Conservation (phyloP, 1,140 invertebrate genomes). For the Papilio xuthus region DNA sequence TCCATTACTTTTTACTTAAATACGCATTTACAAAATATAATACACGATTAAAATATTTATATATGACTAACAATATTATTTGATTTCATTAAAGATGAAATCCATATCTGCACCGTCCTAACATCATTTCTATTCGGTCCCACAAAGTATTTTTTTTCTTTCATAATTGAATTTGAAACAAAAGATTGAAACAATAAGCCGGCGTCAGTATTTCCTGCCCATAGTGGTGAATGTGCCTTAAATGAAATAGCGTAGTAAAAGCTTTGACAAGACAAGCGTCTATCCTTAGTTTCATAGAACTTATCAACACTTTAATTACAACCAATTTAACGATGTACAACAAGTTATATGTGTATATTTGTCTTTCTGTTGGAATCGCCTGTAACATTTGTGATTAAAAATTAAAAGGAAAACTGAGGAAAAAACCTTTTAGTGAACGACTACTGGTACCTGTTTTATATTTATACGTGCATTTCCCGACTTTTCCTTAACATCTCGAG, state of each 20-base stretch:
- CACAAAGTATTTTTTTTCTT: background rate
- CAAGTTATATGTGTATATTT: background rate
- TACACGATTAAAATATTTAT: no score
- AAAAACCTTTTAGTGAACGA: background rate
- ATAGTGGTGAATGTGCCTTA: background rate
- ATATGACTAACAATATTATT: background rate
- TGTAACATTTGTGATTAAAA: background rate
- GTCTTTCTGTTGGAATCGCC: background rate
- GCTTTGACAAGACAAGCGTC: background rate
- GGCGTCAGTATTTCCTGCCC: background rate
- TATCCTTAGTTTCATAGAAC: background rate
- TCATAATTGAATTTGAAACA: constrained; percentile 16
- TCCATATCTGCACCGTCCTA: no score
- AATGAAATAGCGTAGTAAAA: background rate
- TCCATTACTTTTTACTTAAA: background rate
- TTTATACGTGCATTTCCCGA: background rate
- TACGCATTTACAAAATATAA: no score
- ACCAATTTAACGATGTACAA: background rate
- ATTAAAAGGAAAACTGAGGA: background rate
- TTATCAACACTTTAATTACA: background rate
- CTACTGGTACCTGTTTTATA: background rate
- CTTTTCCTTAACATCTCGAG: constrained; percentile 46
- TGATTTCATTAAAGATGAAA: no score
- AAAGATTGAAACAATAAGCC: constrained; percentile 7
- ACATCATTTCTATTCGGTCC: background rate